Evolutionary conservation across 2,113 vertebrate genomes (phyloP).

Genomic region (Lucifuga dentata): DNA sequence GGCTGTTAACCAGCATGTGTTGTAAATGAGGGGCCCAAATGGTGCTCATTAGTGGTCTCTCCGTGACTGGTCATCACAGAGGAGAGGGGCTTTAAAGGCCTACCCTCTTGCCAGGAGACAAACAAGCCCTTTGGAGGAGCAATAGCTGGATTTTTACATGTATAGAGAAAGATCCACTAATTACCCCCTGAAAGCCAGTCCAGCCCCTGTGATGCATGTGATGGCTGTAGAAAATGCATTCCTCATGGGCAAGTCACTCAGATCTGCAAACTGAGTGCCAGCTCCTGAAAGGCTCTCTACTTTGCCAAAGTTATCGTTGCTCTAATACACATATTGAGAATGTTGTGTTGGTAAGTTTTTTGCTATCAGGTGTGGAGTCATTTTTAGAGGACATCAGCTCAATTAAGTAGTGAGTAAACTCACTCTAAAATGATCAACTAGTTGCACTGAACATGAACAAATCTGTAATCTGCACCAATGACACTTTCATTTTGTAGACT

Average conservation of each 20-base stretch:
- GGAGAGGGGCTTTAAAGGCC: conserved; percentile 38
- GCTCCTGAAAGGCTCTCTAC: conserved; percentile 15
- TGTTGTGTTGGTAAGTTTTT: background rate
- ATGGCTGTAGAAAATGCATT: conserved; percentile 48
- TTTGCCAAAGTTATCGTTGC: conserved; percentile 6
- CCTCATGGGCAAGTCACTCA: conserved; percentile 22
- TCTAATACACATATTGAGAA: conserved; percentile 13
- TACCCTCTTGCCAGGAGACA: conserved; percentile 45
- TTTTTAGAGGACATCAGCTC: no score
- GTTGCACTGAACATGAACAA: no score
- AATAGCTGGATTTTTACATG: conserved; percentile 40
- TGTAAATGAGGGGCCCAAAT: conserved; percentile 73
- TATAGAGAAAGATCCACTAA: conserved; percentile 37
- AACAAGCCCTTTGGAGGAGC: conserved; percentile 35
- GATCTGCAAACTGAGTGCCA: conserved; percentile 31
- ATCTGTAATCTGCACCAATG: no score
- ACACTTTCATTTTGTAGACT: no score
- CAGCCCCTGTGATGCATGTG: conserved; percentile 34
- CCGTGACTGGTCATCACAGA: conserved; percentile 54
- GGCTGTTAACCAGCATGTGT: conserved; percentile 72
- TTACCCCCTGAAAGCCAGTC: conserved; percentile 35
- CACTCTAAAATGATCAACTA: no score
- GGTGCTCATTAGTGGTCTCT: conserved; percentile 75
- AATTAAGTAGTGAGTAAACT: background rate
- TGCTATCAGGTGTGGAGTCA: background rate